Evolutionary conservation across 2,888 invertebrate genomes (phyloP), one percentile per base, ranked within the genome.

Genomic region (Sarcophaga subvicina): DNA sequence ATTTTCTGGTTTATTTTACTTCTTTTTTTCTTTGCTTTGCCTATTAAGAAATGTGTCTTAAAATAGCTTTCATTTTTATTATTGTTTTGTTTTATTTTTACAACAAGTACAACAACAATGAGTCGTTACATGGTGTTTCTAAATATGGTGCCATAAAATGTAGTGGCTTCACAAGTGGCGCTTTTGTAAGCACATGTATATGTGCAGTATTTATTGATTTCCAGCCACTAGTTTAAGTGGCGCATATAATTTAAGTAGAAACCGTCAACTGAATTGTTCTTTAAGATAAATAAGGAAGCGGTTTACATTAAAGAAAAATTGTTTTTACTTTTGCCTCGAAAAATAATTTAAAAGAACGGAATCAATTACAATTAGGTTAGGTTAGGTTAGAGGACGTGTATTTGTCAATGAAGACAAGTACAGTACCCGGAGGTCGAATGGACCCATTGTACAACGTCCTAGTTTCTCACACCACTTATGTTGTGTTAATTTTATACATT

Each of bases 141-240:
- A 76, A 76, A 76, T 76, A 45, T 37, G 66, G n/a, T 66, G 76
- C 37, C 54, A 66, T 54, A 66, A 63, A 64, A 49, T 75, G 62
- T 37, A 49, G 25, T 75, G 25, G 47, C n/a, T 20, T 54, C 1
- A 27, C n/a, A 27, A 75, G 14, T 64, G 11, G 37, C 49, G 4
- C 12, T 47, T n/a, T 66, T 45, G 0, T 27, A 14, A 17, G 0
- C 4, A 66, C 27, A 76, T 64, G 37, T 20, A 22, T 66, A 54
- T 76, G 37, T 76, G 59, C 49, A 76, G 76, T 76, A 76, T 76
- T 66, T 76, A 76, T 76, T 76, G 76, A 76, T 76, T 76, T 76
- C n/a, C 49, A 27, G 49, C 12, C 12, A 73, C 14, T 73, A 64
- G 3, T 6, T 75, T 75, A 64, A 64, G 20, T 47, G 10, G 25